A percentile compares a stretch with the other conserved stretches of the same genome.
Conservation (phyloP, 1,140 invertebrate species). For the Drosophila miranda region DNA sequence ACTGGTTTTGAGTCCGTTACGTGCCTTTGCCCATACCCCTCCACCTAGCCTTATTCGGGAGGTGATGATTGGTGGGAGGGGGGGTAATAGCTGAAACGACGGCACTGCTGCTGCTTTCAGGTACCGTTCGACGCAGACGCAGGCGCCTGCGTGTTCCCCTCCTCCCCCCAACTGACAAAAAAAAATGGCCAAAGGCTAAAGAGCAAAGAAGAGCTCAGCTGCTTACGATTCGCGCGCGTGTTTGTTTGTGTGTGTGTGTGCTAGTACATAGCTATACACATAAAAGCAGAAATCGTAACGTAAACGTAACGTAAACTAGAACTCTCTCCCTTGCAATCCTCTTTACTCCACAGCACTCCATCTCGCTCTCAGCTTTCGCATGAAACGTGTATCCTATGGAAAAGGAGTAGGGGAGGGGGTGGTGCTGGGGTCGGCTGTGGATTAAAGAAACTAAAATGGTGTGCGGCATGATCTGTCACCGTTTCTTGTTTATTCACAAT, state of each 20-base stretch:
- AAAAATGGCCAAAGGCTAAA: constrained; percentile 22
- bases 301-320: constrained; percentile 38
- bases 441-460: not conserved
- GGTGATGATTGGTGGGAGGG: not conserved
- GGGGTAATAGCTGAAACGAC: constrained; percentile 3
- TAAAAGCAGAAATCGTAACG: constrained; percentile 35
- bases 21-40: no score
- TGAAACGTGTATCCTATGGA: no score
- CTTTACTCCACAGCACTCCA: not conserved
- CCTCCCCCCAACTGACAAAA: constrained; percentile 5
- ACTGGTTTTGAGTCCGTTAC: constrained; percentile 12
- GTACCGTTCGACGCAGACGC: constrained; percentile 10
- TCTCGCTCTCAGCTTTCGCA: constrained; percentile 4
- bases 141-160: constrained; percentile 50
- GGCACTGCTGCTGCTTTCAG: constrained; percentile 24
- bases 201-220: constrained; percentile 26
- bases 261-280: constrained; percentile 44
- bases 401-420: constrained; percentile 4
- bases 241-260: constrained; percentile 7
- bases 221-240: not conserved
- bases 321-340: constrained; percentile 3
- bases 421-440: no score
- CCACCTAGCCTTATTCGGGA: not conserved
- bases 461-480: no score
- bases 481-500: no score